These are phyloP conservation scores for Dryobota labecula DNA, from an alignment of 2,888 invertebrate genomes.

Conservation along the genomic window DNA sequence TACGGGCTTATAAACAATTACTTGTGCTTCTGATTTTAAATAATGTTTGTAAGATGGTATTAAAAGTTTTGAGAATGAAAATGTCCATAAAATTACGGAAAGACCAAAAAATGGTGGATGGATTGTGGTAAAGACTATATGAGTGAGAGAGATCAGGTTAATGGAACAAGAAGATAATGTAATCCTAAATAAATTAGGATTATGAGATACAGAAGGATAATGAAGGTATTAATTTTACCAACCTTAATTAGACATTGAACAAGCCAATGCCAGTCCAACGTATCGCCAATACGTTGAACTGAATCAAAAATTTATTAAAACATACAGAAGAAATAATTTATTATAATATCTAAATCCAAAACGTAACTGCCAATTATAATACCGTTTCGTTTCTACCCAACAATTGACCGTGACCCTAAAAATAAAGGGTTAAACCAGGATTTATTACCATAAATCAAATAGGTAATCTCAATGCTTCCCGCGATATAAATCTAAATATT, in stretches of 20 bases:
- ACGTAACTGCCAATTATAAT: constrained; percentile 51
- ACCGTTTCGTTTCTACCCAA: constrained; percentile 21
- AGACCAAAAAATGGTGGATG: neutral
- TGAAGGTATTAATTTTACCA: neutral
- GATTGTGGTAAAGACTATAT: neutral
- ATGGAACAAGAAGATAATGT: neutral
- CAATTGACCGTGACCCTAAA: constrained; percentile 49
- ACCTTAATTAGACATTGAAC: neutral
- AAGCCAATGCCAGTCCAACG: neutral
- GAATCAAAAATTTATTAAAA: constrained; percentile 4
- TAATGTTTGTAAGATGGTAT: neutral
- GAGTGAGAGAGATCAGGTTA: neutral
- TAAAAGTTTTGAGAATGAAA: neutral
- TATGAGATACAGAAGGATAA: neutral
- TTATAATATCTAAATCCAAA: constrained; percentile 40
- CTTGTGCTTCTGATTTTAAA: neutral
- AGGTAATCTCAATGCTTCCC: constrained; percentile 68
- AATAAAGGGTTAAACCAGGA: constrained; percentile 55
- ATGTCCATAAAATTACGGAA: neutral
- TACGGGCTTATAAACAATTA: neutral
- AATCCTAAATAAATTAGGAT: neutral
- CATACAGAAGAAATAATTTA: constrained; percentile 27
- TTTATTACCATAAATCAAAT: constrained; percentile 62
- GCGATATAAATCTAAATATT: constrained; percentile 75
- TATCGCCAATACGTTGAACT: neutral